phyloP scores from a whole-genome alignment of 2,888 invertebrate genomes.

The Drosophila dives region DNA sequence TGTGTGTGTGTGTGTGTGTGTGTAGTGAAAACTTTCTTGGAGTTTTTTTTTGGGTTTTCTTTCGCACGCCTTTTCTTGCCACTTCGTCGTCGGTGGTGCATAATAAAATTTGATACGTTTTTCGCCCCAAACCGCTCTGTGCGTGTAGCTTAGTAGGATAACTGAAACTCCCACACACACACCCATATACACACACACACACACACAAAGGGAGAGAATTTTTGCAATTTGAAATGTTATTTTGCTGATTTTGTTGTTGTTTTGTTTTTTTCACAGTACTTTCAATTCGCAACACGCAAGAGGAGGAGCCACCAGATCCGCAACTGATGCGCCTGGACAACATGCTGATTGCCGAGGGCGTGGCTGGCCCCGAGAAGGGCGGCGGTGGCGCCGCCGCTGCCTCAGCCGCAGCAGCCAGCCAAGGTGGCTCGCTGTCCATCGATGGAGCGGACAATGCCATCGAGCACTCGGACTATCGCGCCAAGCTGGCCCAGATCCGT shows the following conservation, averaged over 20 bases:
- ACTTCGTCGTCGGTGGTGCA: conserved; percentile 23
- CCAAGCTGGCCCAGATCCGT: conserved; percentile 98
- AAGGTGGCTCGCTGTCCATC: conserved; percentile 86
- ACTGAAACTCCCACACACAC: conserved; percentile 19
- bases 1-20: conserved; percentile 7
- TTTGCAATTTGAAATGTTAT: conserved; percentile 11
- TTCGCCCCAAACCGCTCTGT: conserved; percentile 13
- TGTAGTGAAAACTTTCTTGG: conserved; percentile 21
- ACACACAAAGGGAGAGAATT: conserved; percentile 4
- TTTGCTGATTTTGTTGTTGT: conserved; percentile 17
- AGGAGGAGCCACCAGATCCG: conserved; percentile 99
- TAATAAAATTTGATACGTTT: conserved; percentile 63
- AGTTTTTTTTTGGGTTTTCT: conserved; percentile 16
- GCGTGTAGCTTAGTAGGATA: conserved; percentile 32
- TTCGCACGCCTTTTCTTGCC: conserved; percentile 22
- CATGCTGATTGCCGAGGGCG: conserved; percentile 99
- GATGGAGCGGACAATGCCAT: conserved; percentile 94
- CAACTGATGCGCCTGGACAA: conserved; percentile 99
- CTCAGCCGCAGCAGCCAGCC: conserved; percentile 94
- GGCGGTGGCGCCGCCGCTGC: conserved; percentile 95
- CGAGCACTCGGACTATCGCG: conserved; percentile 99
- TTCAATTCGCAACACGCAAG: conserved; percentile 97
- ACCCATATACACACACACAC: not conserved
- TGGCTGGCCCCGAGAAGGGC: conserved; percentile 97
- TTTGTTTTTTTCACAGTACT: conserved; percentile 88